These are phyloP conservation scores for Temnothorax curvispinosus DNA, from an alignment of 1,140 invertebrate species.

Conservation along the genomic window DNA sequence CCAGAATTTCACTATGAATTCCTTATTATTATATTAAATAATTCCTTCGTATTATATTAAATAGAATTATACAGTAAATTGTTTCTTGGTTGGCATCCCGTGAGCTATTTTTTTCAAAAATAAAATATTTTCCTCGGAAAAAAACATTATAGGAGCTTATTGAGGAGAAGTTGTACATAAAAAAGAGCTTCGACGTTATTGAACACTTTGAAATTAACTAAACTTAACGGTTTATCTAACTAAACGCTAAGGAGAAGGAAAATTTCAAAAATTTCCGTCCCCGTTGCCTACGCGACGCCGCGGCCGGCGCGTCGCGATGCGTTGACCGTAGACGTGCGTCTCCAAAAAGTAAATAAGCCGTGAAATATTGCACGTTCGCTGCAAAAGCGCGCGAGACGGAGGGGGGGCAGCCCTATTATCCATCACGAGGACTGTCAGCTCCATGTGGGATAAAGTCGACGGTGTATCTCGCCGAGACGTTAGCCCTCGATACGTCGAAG, in stretches of 20 bases:
- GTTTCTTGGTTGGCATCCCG: background rate
- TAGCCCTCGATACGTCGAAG: conserved; percentile 38
- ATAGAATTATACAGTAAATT: background rate
- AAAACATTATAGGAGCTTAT: too few relatives aligned
- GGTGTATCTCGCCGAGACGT: conserved; percentile 44
- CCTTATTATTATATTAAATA: background rate
- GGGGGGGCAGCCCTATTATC: conserved; percentile 57
- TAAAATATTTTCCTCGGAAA: background rate
- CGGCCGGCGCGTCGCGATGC: background rate
- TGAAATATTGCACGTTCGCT: conserved; percentile 67
- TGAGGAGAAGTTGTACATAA: background rate
- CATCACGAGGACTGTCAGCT: conserved; percentile 70
- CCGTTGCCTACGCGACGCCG: conserved; percentile 20
- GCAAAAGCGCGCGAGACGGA: background rate
- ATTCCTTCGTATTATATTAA: background rate
- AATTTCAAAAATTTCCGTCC: conserved; percentile 19
- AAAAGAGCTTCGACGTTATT: background rate
- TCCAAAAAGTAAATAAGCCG: conserved; percentile 72
- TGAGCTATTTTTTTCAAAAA: background rate
- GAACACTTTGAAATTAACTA: background rate
- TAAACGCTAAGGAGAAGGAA: background rate
- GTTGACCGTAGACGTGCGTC: conserved; percentile 30
- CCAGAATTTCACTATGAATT: conserved; percentile 27
- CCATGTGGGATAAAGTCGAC: conserved; percentile 66
- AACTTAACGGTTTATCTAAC: background rate